These are phyloP conservation scores for Paracyclopina nana DNA, from an alignment of 1,140 invertebrate genomes.

Conservation along the genomic window DNA sequence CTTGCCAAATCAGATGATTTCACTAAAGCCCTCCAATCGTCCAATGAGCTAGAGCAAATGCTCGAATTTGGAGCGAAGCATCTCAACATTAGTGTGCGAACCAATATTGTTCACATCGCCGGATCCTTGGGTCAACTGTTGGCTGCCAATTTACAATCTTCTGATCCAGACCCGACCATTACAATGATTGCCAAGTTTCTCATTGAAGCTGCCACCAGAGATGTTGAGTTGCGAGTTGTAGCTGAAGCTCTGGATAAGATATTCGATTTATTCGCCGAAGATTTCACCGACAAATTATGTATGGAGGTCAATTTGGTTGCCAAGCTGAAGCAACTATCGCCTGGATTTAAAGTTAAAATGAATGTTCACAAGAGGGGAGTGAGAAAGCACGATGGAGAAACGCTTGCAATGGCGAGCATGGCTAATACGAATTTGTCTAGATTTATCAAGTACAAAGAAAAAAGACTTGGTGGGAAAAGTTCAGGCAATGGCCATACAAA, in stretches of 20 bases:
- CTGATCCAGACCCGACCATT: background rate
- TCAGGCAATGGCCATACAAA: too few species aligned
- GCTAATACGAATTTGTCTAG: too few species aligned
- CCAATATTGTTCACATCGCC: constrained; percentile 5
- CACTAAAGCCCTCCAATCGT: background rate
- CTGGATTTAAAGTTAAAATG: too few species aligned
- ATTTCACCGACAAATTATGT: constrained; percentile 1
- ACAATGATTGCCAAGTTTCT: background rate
- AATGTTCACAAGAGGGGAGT: too few species aligned
- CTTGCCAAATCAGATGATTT: background rate
- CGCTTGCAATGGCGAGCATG: too few species aligned
- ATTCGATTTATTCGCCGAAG: constrained; percentile 6
- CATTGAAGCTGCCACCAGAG: background rate
- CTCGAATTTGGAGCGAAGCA: background rate
- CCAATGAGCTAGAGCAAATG: background rate
- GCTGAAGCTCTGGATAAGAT: constrained; percentile 13
- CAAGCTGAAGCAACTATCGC: too few species aligned
- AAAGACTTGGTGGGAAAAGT: too few species aligned
- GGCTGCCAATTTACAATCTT: background rate
- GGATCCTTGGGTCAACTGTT: constrained; percentile 1
- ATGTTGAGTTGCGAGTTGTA: background rate
- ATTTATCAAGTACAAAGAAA: too few species aligned
- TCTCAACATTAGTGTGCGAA: background rate
- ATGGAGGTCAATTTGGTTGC: background rate
- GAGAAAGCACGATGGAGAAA: too few species aligned